phyloP scores from a whole-genome alignment of 2,888 invertebrate genomes.

The Periphyllus acericola region DNA sequence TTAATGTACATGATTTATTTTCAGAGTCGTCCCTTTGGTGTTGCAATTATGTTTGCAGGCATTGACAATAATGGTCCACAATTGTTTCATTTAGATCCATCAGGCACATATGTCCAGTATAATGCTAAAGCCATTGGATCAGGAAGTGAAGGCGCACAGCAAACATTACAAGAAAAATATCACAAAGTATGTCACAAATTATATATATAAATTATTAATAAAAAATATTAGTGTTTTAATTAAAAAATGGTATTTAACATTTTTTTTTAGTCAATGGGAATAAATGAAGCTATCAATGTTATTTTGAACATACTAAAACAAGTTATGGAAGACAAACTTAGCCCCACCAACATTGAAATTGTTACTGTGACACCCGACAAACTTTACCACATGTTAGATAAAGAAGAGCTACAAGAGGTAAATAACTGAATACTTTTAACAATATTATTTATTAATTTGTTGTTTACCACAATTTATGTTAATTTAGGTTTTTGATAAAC shows the following conservation, averaged over 20 bases:
- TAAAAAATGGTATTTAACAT: neutral
- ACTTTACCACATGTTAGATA: slow-evolving; percentile 88
- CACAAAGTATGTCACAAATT: slow-evolving; percentile 68
- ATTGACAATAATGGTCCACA: slow-evolving; percentile 94
- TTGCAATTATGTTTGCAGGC: slow-evolving; percentile 96
- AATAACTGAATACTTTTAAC: neutral
- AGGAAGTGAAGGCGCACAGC: slow-evolving; percentile 98
- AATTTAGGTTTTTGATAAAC: slow-evolving; percentile 58
- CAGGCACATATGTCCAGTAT: slow-evolving; percentile 97
- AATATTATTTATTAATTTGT: neutral
- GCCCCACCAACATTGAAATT: slow-evolving; percentile 96
- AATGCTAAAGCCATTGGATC: slow-evolving; percentile 99
- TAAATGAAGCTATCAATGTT: slow-evolving; percentile 91
- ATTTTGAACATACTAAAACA: slow-evolving; percentile 95
- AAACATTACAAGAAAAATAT: slow-evolving; percentile 82
- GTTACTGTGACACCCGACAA: slow-evolving; percentile 88
- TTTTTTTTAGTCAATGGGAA: slow-evolving; percentile 81
- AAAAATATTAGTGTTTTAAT: neutral
- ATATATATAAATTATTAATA: neutral
- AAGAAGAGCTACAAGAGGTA: slow-evolving; percentile 88
- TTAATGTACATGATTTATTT: slow-evolving; percentile 34
- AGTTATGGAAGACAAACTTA: slow-evolving; percentile 99
- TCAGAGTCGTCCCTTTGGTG: slow-evolving; percentile 88
- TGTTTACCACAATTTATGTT: neutral
- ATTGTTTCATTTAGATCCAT: slow-evolving; percentile 98